Base-by-base conservation (phyloP, 2,113 vertebrate species). In the Nyctibius bracteatus region DNA sequence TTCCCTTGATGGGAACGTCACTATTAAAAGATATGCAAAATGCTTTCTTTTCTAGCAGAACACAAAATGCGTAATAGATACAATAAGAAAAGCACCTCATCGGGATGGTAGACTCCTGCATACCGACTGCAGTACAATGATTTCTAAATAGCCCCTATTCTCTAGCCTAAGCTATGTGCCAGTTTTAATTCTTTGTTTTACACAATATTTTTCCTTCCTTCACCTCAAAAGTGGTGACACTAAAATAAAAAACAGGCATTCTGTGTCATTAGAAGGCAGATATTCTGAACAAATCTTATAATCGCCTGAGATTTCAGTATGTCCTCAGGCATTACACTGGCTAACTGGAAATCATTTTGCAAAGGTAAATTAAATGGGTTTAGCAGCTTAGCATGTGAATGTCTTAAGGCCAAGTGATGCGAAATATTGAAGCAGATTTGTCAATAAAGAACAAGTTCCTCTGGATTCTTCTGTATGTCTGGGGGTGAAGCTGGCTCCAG, bases 321-420 rank as follows among this genome's bases (percentile, higher is more conserved):
- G 31, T 75, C 82, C 54, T 92, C 18, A 35, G 80, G 85, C 52
- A 31, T 86, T 90, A 59, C 33, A 37, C 21, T 39, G 37, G 5
- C 10, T 78, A 82, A 81, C 22, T 71, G 31, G 47, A 79, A 93
- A 75, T 91, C 12, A 46, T 90, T 96, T 90, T 86, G 46, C 65
- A 87, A 89, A 77, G 72, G 72, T 87, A 92, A 95, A 95, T 89
- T 73, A 91, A 96, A 95, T 63, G 57, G 13, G 12, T 91, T 81
- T 88, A 92, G 63, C 47, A 61, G 31, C 44, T 86, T 83, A 78
- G 44, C 35, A 33, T 77, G 54, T 41, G 47, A 89, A 70, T 89
- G n/a, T 86, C 90, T 87, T 73, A 63, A 72, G 71, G 58, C 55
- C 52, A 81, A 52, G 39, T 84, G 63, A 67, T 72, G 25, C 70